These are phyloP conservation scores for Ephestia elutella DNA, from an alignment of 1,140 invertebrate species.

Conservation along the genomic window DNA sequence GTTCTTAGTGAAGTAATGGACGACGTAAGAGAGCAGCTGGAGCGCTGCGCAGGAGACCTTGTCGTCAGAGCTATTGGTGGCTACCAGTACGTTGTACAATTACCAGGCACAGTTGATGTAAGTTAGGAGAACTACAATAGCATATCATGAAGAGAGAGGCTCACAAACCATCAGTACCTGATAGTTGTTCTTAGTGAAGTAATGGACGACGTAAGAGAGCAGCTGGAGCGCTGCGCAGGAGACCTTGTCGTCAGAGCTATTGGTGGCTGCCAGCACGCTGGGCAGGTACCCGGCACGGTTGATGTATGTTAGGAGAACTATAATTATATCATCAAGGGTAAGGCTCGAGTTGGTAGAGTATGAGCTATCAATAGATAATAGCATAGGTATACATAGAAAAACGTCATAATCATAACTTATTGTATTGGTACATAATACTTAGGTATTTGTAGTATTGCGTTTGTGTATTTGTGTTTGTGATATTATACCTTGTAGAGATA, in stretches of 20 bases:
- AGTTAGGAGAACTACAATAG: constrained; percentile 38
- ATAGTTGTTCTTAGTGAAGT: constrained; percentile 51
- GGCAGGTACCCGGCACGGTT: constrained; percentile 45
- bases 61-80: constrained; percentile 34
- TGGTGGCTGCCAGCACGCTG: constrained; percentile 31
- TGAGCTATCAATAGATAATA: no score
- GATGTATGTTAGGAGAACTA: constrained; percentile 48
- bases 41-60: constrained; percentile 47
- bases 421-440: no score
- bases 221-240: constrained; percentile 49
- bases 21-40: constrained; percentile 44
- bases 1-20: constrained; percentile 47
- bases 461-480: no score
- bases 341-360: background rate
- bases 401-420: no score
- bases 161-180: constrained; percentile 26
- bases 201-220: constrained; percentile 45
- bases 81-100: constrained; percentile 34
- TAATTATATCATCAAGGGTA: background rate
- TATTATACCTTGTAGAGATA: no score
- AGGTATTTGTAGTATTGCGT: no score
- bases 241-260: constrained; percentile 38
- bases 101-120: constrained; percentile 45
- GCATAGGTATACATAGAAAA: no score
- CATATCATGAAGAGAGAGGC: no score